Evolutionary conservation across 2,888 invertebrate genomes (phyloP).

Genomic region (Macrostomum cliftonense): DNA sequence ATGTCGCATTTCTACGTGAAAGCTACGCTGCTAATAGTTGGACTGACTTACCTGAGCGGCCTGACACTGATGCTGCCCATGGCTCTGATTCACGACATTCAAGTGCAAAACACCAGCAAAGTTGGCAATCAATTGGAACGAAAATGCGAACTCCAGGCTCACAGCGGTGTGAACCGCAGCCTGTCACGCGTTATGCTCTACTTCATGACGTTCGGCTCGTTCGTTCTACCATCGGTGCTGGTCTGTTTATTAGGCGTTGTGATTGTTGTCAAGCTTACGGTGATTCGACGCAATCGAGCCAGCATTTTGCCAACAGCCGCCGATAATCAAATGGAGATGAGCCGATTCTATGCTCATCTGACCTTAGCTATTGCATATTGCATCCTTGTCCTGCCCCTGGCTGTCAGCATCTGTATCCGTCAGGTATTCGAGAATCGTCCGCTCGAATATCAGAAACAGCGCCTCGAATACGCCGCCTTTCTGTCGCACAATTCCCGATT

Average conservation of each 20-base stretch:
- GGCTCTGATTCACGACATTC: constrained; percentile 5
- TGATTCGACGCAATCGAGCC: background rate
- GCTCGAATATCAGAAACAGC: too few relatives aligned
- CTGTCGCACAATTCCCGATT: constrained; percentile 9
- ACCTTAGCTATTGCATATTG: background rate
- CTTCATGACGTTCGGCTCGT: too few relatives aligned
- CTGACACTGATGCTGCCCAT: constrained; percentile 6
- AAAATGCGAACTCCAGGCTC: too few relatives aligned
- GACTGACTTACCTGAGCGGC: constrained; percentile 8
- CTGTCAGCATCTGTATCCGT: constrained; percentile 1
- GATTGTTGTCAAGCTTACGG: constrained; percentile 2
- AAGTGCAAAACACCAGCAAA: too few relatives aligned
- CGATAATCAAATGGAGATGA: constrained; percentile 8
- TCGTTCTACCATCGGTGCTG: too few relatives aligned
- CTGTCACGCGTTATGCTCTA: too few relatives aligned
- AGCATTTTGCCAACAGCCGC: constrained; percentile 1
- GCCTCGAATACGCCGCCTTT: background rate
- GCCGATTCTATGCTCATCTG: constrained; percentile 3
- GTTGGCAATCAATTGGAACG: too few relatives aligned
- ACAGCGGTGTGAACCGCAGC: too few relatives aligned
- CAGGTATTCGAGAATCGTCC: background rate
- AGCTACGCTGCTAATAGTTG: constrained; percentile 2
- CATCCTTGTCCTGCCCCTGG: background rate
- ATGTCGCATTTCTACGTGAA: constrained; percentile 5
- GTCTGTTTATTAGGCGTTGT: background rate